A percentile compares a stretch with the other conserved stretches of the same genome.
Evolutionary conservation across 23 tunicate species (phyloP).

Genomic region (Oikopleura dioica): DNA sequence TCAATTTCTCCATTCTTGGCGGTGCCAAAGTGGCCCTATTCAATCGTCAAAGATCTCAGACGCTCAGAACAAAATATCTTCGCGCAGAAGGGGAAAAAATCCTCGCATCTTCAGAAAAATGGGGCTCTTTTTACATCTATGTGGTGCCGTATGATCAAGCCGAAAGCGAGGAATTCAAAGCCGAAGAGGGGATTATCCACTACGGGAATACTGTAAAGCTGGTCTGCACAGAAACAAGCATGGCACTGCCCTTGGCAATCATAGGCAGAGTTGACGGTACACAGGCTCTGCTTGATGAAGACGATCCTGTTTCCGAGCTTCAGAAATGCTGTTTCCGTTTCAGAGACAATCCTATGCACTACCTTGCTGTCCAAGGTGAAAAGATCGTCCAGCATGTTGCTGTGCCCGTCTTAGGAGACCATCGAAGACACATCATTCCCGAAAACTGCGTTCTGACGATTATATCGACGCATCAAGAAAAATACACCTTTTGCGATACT

Average conservation of each 20-base stretch:
- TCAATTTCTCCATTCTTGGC: too few relatives aligned
- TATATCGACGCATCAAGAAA: constrained; percentile 67
- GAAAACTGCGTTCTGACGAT: too few relatives aligned
- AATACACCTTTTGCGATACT: constrained; percentile 77
- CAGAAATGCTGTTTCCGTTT: constrained; percentile 81
- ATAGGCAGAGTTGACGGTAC: constrained; percentile 82
- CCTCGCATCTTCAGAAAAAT: constrained; percentile 67
- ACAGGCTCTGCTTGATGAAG: constrained; percentile 58
- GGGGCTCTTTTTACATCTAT: constrained; percentile 39
- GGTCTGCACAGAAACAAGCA: constrained; percentile 67
- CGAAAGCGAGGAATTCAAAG: constrained; percentile 77
- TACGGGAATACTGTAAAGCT: constrained; percentile 80
- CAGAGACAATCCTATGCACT: constrained; percentile 66
- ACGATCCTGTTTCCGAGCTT: constrained; percentile 77
- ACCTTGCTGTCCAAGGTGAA: constrained; percentile 51
- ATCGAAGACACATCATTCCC: too few relatives aligned
- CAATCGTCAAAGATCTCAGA: constrained; percentile 62
- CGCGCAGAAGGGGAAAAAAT: constrained; percentile 67
- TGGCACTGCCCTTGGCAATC: constrained; percentile 72
- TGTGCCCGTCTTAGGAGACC: too few relatives aligned
- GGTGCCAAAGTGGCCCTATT: constrained; percentile 82
- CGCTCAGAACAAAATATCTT: constrained; percentile 65
- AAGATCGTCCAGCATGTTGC: constrained; percentile 66
- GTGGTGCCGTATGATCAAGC: constrained; percentile 49
- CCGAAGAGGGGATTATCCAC: constrained; percentile 63